Evolutionary conservation across 2,888 invertebrate genomes (phyloP).

Genomic region (Eurytoma californica): DNA sequence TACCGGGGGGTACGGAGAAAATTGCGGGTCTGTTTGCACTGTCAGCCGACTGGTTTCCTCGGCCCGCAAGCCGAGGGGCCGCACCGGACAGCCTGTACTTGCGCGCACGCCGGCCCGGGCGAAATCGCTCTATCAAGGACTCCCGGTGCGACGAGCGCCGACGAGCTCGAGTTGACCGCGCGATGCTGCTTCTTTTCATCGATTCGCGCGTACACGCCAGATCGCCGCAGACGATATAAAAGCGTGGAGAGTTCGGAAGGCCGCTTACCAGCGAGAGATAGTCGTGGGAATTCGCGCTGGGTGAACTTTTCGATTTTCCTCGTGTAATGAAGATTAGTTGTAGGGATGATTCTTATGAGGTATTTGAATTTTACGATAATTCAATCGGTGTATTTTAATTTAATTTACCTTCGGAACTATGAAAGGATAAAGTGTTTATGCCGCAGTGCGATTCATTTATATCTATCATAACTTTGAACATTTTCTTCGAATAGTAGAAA

Average conservation of each 20-base stretch:
- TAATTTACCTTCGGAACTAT: no score
- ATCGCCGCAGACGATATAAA: no score
- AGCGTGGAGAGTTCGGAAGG: background rate
- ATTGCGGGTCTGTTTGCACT: conserved; percentile 74
- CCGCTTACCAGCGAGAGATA: conserved; percentile 15
- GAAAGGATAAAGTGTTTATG: no score
- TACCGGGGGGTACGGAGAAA: conserved; percentile 73
- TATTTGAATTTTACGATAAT: no score
- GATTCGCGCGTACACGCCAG: background rate
- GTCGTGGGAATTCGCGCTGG: conserved; percentile 1
- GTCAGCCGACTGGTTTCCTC: conserved; percentile 73
- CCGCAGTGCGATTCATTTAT: no score
- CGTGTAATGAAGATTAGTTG: no score
- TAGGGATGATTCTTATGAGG: no score
- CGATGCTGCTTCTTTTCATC: conserved; percentile 26
- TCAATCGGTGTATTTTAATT: no score
- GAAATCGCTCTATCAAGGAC: conserved; percentile 71
- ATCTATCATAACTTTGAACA: no score
- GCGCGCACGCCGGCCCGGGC: conserved; percentile 62
- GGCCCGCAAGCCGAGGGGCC: conserved; percentile 44
- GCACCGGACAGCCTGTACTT: conserved; percentile 72
- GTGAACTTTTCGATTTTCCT: no score
- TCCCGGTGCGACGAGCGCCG: conserved; percentile 23
- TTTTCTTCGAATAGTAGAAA: no score
- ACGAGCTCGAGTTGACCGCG: conserved; percentile 4